Conservation (phyloP, 2,113 vertebrate genomes). For the Orientallactaga bullata region DNA sequence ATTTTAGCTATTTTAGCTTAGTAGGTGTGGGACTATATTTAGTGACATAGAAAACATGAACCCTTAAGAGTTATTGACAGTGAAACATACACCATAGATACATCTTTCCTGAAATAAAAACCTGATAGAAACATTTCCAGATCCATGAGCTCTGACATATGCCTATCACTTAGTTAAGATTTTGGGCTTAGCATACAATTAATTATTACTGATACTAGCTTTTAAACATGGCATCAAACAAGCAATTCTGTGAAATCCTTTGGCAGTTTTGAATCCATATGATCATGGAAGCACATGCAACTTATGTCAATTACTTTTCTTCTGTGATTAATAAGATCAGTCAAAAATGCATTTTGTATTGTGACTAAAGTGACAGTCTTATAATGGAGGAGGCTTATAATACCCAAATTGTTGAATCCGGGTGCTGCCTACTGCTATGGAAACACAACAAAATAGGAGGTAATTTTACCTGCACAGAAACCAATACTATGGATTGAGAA, state of each 20-base stretch:
- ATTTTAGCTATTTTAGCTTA: conserved; percentile 14
- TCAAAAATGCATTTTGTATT: conserved; percentile 35
- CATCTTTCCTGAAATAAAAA: not conserved
- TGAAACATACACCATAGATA: conserved; percentile 33
- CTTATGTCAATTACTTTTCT: not conserved
- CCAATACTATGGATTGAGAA: not conserved
- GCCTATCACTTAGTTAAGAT: not conserved
- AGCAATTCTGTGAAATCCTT: not conserved
- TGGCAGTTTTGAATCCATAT: not conserved
- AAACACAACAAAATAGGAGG: conserved; percentile 22
- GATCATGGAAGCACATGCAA: conserved; percentile 14
- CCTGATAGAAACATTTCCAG: not conserved
- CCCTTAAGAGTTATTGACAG: not conserved
- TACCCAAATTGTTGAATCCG: conserved; percentile 27
- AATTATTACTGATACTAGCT: not conserved
- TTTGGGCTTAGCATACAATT: not conserved
- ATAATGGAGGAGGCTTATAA: not conserved
- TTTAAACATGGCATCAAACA: not conserved
- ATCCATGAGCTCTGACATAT: not conserved
- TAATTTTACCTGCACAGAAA: conserved; percentile 40
- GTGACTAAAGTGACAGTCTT: not conserved
- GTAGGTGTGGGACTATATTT: not conserved
- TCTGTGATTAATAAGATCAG: not conserved
- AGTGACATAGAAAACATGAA: not conserved
- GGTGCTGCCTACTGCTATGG: conserved; percentile 54